phyloP scores from a whole-genome alignment of 1,140 invertebrate species.

The Phenacoccus solenopsis region DNA sequence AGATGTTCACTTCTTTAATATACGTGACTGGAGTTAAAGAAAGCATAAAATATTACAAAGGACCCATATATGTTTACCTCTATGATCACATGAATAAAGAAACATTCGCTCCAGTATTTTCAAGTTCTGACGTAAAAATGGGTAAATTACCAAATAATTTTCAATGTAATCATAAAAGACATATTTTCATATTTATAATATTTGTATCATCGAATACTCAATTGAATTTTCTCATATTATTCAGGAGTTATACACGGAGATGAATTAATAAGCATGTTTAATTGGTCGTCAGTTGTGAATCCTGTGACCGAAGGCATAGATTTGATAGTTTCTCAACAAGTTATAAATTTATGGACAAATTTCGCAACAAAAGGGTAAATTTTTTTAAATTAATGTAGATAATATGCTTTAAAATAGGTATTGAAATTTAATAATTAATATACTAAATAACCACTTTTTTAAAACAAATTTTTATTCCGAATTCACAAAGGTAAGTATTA shows the following conservation, averaged over 20 bases:
- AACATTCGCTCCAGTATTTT: neutral
- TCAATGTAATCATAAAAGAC: too few relatives aligned
- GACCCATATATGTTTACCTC: neutral
- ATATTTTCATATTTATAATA: too few relatives aligned
- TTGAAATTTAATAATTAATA: too few relatives aligned
- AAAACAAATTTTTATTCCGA: too few relatives aligned
- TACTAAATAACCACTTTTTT: too few relatives aligned
- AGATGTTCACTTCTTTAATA: neutral
- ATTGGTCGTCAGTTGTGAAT: neutral
- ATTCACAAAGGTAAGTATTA: too few relatives aligned
- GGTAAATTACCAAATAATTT: neutral
- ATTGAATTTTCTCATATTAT: neutral
- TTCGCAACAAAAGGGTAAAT: conserved; percentile 21
- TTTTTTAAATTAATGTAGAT: neutral
- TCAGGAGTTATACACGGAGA: conserved; percentile 23
- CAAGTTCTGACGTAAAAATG: neutral
- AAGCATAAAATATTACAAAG: neutral
- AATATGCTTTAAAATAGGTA: too few relatives aligned
- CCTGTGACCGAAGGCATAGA: conserved; percentile 16
- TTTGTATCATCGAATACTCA: neutral
- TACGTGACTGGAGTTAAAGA: neutral
- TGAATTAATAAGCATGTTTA: conserved; percentile 24
- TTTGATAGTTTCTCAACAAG: conserved; percentile 12
- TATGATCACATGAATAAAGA: neutral
- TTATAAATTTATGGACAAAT: conserved; percentile 22